Evolutionary conservation across 2,113 vertebrate species (phyloP).

Genomic region (Cnemophilus loriae): DNA sequence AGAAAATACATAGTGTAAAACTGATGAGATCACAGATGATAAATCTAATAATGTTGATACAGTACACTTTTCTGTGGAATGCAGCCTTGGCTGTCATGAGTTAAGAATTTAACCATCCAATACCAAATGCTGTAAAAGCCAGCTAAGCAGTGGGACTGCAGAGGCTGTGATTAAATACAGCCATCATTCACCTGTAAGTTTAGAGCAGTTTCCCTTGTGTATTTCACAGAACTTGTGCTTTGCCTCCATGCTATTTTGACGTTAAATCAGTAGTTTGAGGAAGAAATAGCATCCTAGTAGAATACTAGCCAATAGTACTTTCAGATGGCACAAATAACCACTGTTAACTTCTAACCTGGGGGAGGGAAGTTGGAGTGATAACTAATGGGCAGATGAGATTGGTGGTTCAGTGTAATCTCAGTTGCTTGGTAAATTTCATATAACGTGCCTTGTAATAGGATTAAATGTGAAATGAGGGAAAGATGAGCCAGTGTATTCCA

Average conservation of each 20-base stretch:
- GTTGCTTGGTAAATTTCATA: background rate
- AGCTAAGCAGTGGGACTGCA: background rate
- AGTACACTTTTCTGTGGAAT: background rate
- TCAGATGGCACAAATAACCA: background rate
- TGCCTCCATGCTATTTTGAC: background rate
- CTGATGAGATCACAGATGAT: background rate
- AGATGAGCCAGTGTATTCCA: background rate
- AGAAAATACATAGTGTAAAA: background rate
- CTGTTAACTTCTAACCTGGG: background rate
- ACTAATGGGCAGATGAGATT: background rate
- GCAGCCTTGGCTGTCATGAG: background rate
- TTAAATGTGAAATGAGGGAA: background rate
- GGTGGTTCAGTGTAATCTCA: background rate
- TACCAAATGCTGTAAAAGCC: background rate
- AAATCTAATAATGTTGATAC: background rate
- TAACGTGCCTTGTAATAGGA: background rate
- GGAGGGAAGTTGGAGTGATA: background rate
- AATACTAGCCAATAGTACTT: background rate
- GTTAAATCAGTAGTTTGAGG: background rate
- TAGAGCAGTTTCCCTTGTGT: background rate
- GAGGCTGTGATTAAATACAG: background rate
- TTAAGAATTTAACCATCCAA: background rate
- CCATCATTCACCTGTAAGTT: background rate
- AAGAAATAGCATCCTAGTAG: background rate
- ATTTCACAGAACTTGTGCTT: background rate